Percentiles rank a stretch among this genome's conserved stretches.
Evolutionary conservation across 2,888 invertebrate genomes (phyloP).

Genomic region (Lottia scabra): DNA sequence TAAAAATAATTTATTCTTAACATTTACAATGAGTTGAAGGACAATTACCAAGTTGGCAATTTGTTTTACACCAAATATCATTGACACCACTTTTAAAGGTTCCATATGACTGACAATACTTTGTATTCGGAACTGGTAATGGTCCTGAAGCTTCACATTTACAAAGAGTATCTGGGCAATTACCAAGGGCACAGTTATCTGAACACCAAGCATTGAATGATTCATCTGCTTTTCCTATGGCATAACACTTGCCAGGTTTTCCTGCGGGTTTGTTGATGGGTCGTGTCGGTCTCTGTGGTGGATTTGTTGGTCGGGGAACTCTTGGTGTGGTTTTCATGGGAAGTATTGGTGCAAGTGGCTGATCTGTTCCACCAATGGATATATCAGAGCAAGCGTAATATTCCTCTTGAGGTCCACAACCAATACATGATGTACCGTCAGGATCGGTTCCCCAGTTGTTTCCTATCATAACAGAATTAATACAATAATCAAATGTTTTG

Average conservation of each 20-base stretch:
- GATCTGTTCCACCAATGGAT: conserved; percentile 15
- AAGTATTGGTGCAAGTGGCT: not conserved
- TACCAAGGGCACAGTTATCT: not conserved
- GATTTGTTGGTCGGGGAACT: not conserved
- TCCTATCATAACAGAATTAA: conserved; percentile 23
- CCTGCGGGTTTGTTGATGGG: too few species aligned
- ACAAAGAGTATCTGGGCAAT: not conserved
- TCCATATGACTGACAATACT: not conserved
- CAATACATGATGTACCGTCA: conserved; percentile 38
- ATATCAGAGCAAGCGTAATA: conserved; percentile 43
- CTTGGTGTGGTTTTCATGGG: not conserved
- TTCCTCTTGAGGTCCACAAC: conserved; percentile 42
- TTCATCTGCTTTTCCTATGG: not conserved
- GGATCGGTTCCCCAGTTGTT: conserved; percentile 42
- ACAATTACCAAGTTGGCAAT: not conserved
- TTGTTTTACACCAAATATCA: not conserved
- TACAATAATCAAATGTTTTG: too few species aligned
- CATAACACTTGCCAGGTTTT: too few species aligned
- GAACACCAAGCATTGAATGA: not conserved
- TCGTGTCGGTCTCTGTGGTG: too few species aligned
- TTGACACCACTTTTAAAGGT: not conserved
- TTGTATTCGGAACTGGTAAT: not conserved
- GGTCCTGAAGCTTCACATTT: not conserved
- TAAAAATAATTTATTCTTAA: too few species aligned
- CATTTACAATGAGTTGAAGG: not conserved